Percentiles rank a stretch among this genome's conserved stretches.
Evolutionary conservation across 2,797 vertebrate genomes (phyloP).

Genomic region (Falco cherrug): DNA sequence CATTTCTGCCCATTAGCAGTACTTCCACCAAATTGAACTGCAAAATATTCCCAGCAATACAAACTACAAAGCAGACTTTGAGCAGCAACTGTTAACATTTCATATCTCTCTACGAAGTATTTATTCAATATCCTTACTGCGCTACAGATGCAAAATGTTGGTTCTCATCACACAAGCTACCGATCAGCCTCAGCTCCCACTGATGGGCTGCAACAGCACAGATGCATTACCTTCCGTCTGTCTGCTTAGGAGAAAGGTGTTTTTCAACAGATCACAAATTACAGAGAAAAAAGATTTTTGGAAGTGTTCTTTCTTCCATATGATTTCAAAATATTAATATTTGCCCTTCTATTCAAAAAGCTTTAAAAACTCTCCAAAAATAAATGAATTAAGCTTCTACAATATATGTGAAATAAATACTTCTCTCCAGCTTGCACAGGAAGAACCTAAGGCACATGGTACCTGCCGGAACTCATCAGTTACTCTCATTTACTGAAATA

Average conservation of each 20-base stretch:
- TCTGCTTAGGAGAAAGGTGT: neutral
- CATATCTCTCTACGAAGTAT: neutral
- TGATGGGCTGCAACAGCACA: neutral
- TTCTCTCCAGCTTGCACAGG: neutral
- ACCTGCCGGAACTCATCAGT: neutral
- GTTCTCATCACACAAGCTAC: neutral
- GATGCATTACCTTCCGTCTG: neutral
- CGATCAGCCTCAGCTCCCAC: neutral
- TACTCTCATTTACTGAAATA: neutral
- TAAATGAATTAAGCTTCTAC: neutral
- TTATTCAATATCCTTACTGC: neutral
- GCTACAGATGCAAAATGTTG: neutral
- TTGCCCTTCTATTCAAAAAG: neutral
- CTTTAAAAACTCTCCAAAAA: neutral
- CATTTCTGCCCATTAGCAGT: neutral
- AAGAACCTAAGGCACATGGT: neutral
- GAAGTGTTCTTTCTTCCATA: neutral
- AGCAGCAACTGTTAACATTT: neutral
- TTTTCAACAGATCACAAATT: neutral
- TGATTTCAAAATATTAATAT: neutral
- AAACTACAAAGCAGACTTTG: neutral
- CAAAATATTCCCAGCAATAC: neutral
- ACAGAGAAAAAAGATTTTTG: neutral
- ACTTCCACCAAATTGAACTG: neutral
- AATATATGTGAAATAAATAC: neutral